Percentiles rank a stretch among this genome's conserved stretches.
phyloP scores from a whole-genome alignment of 2,113 vertebrate genomes.

The Herpailurus yagouaroundi region DNA sequence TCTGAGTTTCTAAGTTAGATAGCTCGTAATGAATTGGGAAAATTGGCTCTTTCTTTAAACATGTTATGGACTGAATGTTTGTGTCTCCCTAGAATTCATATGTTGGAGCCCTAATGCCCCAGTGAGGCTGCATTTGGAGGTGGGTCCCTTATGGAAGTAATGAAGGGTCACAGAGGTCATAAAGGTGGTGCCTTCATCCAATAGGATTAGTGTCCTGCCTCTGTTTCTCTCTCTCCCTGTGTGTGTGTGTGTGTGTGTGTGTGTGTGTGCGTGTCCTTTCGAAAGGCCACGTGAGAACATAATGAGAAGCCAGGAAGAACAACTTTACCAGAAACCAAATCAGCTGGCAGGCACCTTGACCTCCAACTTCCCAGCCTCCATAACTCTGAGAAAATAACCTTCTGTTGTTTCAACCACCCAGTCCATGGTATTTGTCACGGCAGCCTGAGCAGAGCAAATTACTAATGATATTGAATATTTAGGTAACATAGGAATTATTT shows the following conservation, averaged over 20 bases:
- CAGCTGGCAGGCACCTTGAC: too few relatives aligned
- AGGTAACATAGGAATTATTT: not conserved
- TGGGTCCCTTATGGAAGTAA: not conserved
- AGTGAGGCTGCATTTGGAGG: not conserved
- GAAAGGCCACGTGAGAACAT: not conserved
- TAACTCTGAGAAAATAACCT: not conserved
- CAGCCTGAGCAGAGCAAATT: not conserved
- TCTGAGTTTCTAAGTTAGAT: not conserved
- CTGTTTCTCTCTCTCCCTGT: not conserved
- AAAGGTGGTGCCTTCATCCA: not conserved
- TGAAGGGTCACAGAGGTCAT: not conserved
- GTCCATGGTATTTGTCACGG: not conserved
- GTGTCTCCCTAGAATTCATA: not conserved
- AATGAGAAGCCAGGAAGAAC: not conserved
- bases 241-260: not conserved
- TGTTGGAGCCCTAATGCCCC: not conserved
- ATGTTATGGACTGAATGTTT: not conserved
- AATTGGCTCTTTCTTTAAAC: not conserved
- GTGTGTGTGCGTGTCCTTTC: not conserved
- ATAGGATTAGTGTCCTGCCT: not conserved
- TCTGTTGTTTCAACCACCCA: not conserved
- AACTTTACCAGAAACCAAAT: rapidly evolving
- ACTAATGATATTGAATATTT: not conserved
- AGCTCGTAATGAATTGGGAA: not conserved
- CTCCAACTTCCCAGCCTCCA: not conserved